These are phyloP conservation scores for Antechinus flavipes DNA, from an alignment of 2,113 vertebrate species.

Conservation along the genomic window DNA sequence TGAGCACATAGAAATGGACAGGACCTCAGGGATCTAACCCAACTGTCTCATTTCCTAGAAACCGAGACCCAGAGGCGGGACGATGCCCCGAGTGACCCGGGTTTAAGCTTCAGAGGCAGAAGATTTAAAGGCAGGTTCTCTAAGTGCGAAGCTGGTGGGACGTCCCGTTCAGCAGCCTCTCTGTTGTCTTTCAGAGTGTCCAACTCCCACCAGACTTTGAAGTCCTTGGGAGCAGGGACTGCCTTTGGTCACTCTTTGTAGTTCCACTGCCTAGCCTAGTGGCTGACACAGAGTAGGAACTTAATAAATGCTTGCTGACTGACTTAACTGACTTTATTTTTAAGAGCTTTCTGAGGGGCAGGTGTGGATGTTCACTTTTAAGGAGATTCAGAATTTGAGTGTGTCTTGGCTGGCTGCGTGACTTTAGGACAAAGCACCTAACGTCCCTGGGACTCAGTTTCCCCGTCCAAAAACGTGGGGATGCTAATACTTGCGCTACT, in stretches of 20 bases:
- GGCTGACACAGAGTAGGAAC: neutral
- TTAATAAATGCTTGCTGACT: neutral
- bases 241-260: neutral
- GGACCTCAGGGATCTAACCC: too few relatives aligned
- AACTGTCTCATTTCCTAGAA: too few relatives aligned
- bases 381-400: neutral
- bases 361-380: neutral
- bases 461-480: neutral
- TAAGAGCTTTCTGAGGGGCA: neutral
- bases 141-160: too few relatives aligned
- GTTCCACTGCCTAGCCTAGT: neutral
- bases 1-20: too few relatives aligned
- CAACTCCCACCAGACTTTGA: too few relatives aligned
- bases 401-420: neutral
- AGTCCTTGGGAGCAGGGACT: neutral
- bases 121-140: neutral
- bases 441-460: neutral
- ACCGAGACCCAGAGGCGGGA: neutral
- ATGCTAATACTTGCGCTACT: neutral
- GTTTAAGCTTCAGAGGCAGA: neutral
- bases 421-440: neutral
- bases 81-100: too few relatives aligned
- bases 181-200: too few relatives aligned
- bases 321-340: too few relatives aligned
- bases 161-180: too few relatives aligned